Percentiles rank a stretch among this genome's conserved stretches.
These are phyloP conservation scores for Eonycteris spelaea DNA, from an alignment of 2,113 vertebrate genomes.

Conservation along the genomic window DNA sequence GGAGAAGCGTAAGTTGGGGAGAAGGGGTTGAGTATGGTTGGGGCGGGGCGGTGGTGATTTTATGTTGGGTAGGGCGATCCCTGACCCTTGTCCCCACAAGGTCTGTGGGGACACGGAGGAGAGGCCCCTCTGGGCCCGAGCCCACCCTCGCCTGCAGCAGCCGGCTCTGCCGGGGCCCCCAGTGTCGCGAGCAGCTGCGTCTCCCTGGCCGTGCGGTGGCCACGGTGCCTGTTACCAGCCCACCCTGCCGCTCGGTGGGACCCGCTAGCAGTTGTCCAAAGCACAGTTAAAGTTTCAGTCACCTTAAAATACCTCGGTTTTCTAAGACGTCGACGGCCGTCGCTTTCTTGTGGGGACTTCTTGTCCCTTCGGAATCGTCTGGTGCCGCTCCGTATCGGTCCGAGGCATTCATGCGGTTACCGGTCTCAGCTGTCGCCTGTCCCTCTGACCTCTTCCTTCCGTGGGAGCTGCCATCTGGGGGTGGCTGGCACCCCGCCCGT, in stretches of 20 bases:
- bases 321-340: background rate
- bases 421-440: background rate
- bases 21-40: background rate
- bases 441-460: background rate
- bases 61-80: fast-evolving
- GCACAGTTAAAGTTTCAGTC: background rate
- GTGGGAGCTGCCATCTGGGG: background rate
- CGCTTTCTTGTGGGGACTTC: background rate
- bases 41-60: background rate
- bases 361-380: background rate
- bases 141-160: fast-evolving
- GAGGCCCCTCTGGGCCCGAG: fast-evolving
- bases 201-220: too few relatives aligned
- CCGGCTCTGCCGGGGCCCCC: background rate
- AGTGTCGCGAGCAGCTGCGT: too few relatives aligned
- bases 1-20: too few relatives aligned
- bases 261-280: background rate
- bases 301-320: background rate
- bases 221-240: too few relatives aligned
- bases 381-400: background rate
- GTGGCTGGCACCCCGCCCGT: too few relatives aligned
- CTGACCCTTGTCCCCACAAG: background rate
- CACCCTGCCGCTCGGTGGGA: too few relatives aligned
- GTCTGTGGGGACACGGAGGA: fast-evolving
- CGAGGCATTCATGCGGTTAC: background rate